Conservation (phyloP, 2,888 invertebrate species). For the Steinernema hermaphroditum region DNA sequence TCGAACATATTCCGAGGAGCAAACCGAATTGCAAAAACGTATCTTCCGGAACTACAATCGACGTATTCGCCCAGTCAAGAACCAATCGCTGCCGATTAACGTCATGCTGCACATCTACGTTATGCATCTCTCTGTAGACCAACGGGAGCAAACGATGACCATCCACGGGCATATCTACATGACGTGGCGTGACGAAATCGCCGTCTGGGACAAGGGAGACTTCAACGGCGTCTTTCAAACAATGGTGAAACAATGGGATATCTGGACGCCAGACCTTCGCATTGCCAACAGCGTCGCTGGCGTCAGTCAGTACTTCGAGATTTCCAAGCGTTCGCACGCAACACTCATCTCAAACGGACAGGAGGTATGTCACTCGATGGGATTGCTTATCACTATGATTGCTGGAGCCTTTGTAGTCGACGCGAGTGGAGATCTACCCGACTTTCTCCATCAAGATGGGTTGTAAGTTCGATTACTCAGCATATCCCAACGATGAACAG, state of each 20-base stretch:
- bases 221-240: constrained; percentile 57
- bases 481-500: constrained; percentile 46
- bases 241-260: constrained; percentile 58
- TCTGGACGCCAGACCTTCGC: constrained; percentile 61
- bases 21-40: constrained; percentile 41
- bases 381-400: too few relatives aligned
- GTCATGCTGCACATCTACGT: constrained; percentile 54
- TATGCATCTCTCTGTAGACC: constrained; percentile 53
- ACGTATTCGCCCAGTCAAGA: constrained; percentile 41
- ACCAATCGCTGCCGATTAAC: constrained; percentile 40
- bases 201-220: constrained; percentile 59
- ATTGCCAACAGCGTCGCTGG: constrained; percentile 60
- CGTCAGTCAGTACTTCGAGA: constrained; percentile 52
- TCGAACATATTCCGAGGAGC: constrained; percentile 48
- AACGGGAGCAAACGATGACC: constrained; percentile 54
- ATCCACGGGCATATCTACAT: constrained; percentile 63
- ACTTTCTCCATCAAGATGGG: constrained; percentile 60
- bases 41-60: constrained; percentile 47
- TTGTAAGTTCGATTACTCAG: constrained; percentile 57
- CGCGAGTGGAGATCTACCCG: constrained; percentile 57
- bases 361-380: not conserved
- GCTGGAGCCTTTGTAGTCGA: too few relatives aligned
- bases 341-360: constrained; percentile 43
- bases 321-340: constrained; percentile 49
- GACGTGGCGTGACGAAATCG: constrained; percentile 61